These are phyloP conservation scores for Phalloptychus januarius DNA, from an alignment of 2,797 vertebrate genomes.

Conservation along the genomic window DNA sequence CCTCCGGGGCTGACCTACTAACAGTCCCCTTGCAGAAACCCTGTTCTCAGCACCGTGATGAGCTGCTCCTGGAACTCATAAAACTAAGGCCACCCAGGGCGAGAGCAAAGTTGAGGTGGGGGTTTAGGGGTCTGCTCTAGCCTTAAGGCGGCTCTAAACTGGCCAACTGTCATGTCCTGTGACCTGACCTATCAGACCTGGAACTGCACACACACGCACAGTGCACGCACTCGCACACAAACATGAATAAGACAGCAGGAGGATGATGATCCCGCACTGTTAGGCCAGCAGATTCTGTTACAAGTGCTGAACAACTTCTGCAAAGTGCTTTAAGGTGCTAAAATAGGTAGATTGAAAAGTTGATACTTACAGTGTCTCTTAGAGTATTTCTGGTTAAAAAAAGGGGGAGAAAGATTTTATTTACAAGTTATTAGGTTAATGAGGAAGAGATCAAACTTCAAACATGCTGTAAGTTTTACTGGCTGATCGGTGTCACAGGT, in stretches of 20 bases:
- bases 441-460: conserved; percentile 33
- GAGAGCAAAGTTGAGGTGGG: conserved; percentile 20
- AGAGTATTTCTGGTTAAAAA: conserved; percentile 1
- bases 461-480: conserved; percentile 2
- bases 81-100: conserved; percentile 74
- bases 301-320: conserved; percentile 8
- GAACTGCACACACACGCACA: conserved; percentile 27
- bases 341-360: conserved; percentile 14
- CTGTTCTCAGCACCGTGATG: conserved; percentile 62
- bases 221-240: background rate
- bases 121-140: conserved; percentile 30
- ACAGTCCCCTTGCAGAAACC: conserved; percentile 62
- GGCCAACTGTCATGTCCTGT: conserved; percentile 63
- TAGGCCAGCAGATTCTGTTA: conserved; percentile 11
- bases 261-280: conserved; percentile 6
- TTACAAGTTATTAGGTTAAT: conserved; percentile 4
- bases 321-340: conserved; percentile 4
- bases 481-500: conserved; percentile 38
- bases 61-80: conserved; percentile 71
- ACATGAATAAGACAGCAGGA: background rate
- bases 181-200: conserved; percentile 61
- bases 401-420: conserved; percentile 1
- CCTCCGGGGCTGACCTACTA: conserved; percentile 49
- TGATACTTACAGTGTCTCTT: conserved; percentile 6
- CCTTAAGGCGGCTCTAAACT: conserved; percentile 48